A percentile compares a stretch with the other conserved stretches of the same genome.
Evolutionary conservation across 2,888 invertebrate genomes (phyloP).

Genomic region (Barypeithes pellucidus): DNA sequence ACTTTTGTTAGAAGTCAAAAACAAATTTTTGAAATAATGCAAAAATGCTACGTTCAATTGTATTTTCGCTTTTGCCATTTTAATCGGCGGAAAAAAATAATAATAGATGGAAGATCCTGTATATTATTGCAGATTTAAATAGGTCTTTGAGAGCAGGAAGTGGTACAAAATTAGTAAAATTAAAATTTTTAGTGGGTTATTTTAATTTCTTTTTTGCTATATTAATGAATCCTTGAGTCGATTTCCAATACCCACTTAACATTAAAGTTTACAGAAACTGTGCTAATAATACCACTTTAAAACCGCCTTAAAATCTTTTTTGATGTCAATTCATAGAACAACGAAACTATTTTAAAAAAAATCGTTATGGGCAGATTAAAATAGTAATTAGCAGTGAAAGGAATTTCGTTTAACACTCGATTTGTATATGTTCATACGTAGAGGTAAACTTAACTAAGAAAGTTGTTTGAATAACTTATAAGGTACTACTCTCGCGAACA

Average conservation of each 20-base stretch:
- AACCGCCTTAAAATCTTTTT: slow-evolving; percentile 1
- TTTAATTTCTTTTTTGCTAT: not conserved
- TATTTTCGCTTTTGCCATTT: too few relatives aligned
- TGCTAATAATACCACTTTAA: not conserved
- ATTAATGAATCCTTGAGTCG: not conserved
- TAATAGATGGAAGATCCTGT: too few relatives aligned
- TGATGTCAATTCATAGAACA: not conserved
- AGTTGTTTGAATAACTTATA: slow-evolving; percentile 34
- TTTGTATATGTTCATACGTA: not conserved
- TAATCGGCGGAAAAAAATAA: too few relatives aligned
- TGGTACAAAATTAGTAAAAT: too few relatives aligned
- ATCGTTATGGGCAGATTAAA: not conserved
- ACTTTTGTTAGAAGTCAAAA: too few relatives aligned
- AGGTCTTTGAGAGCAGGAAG: too few relatives aligned
- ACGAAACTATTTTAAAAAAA: not conserved
- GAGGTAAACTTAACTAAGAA: slow-evolving; percentile 28
- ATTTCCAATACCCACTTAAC: not conserved
- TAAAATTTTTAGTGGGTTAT: not conserved
- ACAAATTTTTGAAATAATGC: too few relatives aligned
- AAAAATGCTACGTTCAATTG: too few relatives aligned
- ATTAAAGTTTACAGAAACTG: not conserved
- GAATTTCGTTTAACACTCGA: slow-evolving; percentile 8
- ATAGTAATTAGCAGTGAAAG: not conserved
- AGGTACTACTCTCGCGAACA: slow-evolving; percentile 20
- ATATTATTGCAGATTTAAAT: too few relatives aligned